phyloP scores from a whole-genome alignment of 2,888 invertebrate genomes.

The Microplitis manilae region DNA sequence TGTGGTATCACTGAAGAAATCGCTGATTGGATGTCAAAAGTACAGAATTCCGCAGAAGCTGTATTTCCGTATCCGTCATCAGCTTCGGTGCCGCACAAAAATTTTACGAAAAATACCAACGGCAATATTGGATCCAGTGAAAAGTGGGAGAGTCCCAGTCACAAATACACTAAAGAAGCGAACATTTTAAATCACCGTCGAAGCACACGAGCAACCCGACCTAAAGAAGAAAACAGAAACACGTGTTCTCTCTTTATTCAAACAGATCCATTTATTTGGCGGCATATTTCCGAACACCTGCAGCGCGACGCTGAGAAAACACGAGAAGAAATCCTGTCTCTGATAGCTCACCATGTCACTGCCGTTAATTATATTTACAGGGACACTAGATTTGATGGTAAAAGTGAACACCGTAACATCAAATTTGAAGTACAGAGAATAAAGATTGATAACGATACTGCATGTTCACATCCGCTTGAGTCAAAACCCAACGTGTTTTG shows the following conservation, averaged over 20 bases:
- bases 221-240: slow-evolving; percentile 83
- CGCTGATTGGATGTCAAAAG: slow-evolving; percentile 92
- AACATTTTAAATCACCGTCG: slow-evolving; percentile 75
- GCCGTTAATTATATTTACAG: slow-evolving; percentile 98
- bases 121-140: slow-evolving; percentile 59
- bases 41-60: slow-evolving; percentile 81
- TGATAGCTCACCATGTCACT: slow-evolving; percentile 98
- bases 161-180: slow-evolving; percentile 86
- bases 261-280: slow-evolving; percentile 98
- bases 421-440: slow-evolving; percentile 96
- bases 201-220: slow-evolving; percentile 75
- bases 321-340: slow-evolving; percentile 95
- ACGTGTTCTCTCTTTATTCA: slow-evolving; percentile 97
- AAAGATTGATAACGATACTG: slow-evolving; percentile 93
- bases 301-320: slow-evolving; percentile 89
- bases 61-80: slow-evolving; percentile 52
- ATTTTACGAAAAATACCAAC: slow-evolving; percentile 31
- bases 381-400: slow-evolving; percentile 94
- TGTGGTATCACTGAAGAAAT: slow-evolving; percentile 92
- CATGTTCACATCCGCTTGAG: slow-evolving; percentile 77
- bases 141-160: slow-evolving; percentile 74
- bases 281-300: slow-evolving; percentile 89
- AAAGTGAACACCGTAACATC: slow-evolving; percentile 90
- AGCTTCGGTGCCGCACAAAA: slow-evolving; percentile 49
- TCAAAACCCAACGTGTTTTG: slow-evolving; percentile 91